These are phyloP conservation scores for Amblyjoppa fuscipennis DNA, from an alignment of 2,888 invertebrate genomes.

Conservation along the genomic window DNA sequence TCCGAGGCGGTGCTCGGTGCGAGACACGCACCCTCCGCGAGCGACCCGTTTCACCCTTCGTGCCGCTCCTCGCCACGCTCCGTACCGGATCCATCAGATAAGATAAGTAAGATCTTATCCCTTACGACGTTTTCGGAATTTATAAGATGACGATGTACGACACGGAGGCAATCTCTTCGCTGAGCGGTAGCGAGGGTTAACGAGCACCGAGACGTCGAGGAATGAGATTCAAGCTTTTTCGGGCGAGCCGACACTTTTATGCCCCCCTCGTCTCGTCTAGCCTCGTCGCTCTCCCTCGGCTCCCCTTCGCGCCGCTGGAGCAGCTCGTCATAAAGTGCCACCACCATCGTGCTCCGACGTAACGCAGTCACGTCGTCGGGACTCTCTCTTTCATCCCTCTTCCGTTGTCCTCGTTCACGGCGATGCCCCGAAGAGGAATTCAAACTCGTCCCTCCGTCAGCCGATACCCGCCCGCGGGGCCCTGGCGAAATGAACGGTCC, in stretches of 20 bases:
- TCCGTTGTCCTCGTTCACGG: not conserved
- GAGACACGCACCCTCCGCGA: slow-evolving; percentile 9
- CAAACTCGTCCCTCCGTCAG: not conserved
- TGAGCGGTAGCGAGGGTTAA: slow-evolving; percentile 3
- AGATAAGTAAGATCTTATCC: too few species aligned
- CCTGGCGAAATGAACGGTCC: too few species aligned
- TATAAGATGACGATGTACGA: slow-evolving; percentile 57
- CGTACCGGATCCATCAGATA: not conserved
- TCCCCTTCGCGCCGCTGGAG: not conserved
- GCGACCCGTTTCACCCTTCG: slow-evolving; percentile 23
- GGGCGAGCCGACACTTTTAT: slow-evolving; percentile 18
- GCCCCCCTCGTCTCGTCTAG: slow-evolving; percentile 7
- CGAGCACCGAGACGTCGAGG: not conserved
- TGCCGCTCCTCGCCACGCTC: slow-evolving; percentile 13
- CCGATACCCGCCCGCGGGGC: not conserved
- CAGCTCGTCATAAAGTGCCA: slow-evolving; percentile 22
- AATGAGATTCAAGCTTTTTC: slow-evolving; percentile 27
- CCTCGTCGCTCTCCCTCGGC: not conserved
- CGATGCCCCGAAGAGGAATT: slow-evolving; percentile 1
- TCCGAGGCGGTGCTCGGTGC: slow-evolving; percentile 59
- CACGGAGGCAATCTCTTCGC: slow-evolving; percentile 27
- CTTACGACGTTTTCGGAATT: slow-evolving; percentile 43
- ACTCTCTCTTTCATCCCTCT: not conserved
- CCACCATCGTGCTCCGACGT: not conserved
- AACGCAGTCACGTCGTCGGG: slow-evolving; percentile 14